Evolutionary conservation across 2,888 invertebrate genomes (phyloP).

Genomic region (Synanthedon vespiformis): DNA sequence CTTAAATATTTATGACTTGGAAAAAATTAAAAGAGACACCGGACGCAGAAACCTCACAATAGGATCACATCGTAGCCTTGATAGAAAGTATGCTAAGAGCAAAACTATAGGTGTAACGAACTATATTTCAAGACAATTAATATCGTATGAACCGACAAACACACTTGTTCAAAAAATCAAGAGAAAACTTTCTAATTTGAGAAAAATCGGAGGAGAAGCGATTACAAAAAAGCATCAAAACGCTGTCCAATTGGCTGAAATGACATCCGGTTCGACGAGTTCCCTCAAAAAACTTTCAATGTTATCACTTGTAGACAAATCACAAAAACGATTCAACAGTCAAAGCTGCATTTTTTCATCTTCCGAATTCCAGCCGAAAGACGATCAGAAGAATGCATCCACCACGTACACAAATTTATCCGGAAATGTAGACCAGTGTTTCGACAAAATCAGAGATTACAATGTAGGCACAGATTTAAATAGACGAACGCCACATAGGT

Average conservation of each 20-base stretch:
- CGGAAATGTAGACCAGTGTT: slow-evolving; percentile 63
- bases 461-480: slow-evolving; percentile 33
- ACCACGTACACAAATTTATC: slow-evolving; percentile 62
- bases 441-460: slow-evolving; percentile 53
- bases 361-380: slow-evolving; percentile 47
- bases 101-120: slow-evolving; percentile 60
- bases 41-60: slow-evolving; percentile 39
- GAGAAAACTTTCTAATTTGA: slow-evolving; percentile 61
- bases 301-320: slow-evolving; percentile 58
- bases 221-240: slow-evolving; percentile 61
- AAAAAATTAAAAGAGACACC: slow-evolving; percentile 53
- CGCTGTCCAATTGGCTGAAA: slow-evolving; percentile 60
- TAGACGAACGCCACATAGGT: slow-evolving; percentile 33
- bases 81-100: slow-evolving; percentile 58
- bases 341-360: slow-evolving; percentile 57
- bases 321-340: slow-evolving; percentile 52
- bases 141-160: slow-evolving; percentile 60
- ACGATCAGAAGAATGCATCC: slow-evolving; percentile 44
- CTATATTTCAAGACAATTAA: slow-evolving; percentile 62
- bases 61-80: slow-evolving; percentile 59
- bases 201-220: slow-evolving; percentile 60
- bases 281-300: slow-evolving; percentile 60
- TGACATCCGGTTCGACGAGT: slow-evolving; percentile 54
- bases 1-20: slow-evolving; percentile 57
- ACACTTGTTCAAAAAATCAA: slow-evolving; percentile 65